Evolutionary conservation across 2,113 vertebrate species (phyloP), one percentile per base, ranked within the genome.

Genomic region (Paramisgurnus dabryanus): DNA sequence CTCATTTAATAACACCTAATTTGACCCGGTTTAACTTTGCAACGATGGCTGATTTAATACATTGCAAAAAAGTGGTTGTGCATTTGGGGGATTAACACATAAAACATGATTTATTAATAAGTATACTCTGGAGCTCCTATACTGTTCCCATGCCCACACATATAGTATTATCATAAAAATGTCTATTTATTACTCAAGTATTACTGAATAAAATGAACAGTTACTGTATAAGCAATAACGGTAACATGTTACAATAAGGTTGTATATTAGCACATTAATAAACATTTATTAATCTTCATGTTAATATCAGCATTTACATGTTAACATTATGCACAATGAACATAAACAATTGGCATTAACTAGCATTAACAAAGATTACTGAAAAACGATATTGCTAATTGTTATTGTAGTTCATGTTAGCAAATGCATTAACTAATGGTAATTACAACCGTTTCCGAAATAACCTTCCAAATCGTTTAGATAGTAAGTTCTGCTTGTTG

Each of bases 1-100:
- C 57, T 63, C 0, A 6, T 63, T 45, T 64, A 75, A 34, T 49
- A 64, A 39, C 58, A 49, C 12, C 43, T 49, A 64, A 64, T 63
- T 75, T 75, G 72, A 63, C 41, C 18, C 58, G 34, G 43, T 75
- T 64, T 75, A 63, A 63, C 57, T 63, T 39, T 0, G 10, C 41
- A 58, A 22, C 41, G 53, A 15, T 2, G 43, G 18, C 43, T 27
- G 45, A 68, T 68, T 71, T 71, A 22, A 75, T 17, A 49, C 58
- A 63, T 18, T 57, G 41, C 17, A 61, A 61, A 61, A 47, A 58
- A n/a, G 9, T 43, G 70, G 13, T n/a, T 50, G 55, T 47, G 10
- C n/a, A 57, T 75, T 75, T 60, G 6, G 47, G n/a, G 45, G 72
- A 63, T 73, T 43, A 27, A 41, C 67, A 27, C 8, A 1, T 75